phyloP scores from a whole-genome alignment of 2,797 vertebrate species.

The Sardinella longiceps region DNA sequence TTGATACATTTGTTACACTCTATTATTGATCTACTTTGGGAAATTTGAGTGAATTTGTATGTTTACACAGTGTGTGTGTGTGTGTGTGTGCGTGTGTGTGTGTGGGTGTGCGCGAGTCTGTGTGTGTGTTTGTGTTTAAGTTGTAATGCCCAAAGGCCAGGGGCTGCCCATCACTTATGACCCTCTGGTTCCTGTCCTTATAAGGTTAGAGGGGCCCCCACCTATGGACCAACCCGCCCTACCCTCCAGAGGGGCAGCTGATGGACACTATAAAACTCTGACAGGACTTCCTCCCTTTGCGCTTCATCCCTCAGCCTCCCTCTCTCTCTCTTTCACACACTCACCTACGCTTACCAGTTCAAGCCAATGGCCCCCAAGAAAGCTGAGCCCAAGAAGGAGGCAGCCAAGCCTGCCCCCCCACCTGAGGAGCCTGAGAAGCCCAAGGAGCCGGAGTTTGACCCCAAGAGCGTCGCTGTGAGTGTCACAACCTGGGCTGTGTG shows the following conservation, averaged over 20 bases:
- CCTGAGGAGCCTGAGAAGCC: slow-evolving; percentile 60
- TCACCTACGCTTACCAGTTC: neutral
- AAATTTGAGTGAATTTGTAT: neutral
- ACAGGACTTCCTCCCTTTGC: slow-evolving; percentile 42
- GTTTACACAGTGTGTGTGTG: neutral
- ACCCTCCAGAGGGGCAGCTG: slow-evolving; percentile 50
- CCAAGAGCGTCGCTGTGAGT: slow-evolving; percentile 76
- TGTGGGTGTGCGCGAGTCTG: neutral
- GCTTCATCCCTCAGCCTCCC: slow-evolving; percentile 26
- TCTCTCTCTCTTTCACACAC: neutral
- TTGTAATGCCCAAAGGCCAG: neutral
- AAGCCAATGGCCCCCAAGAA: slow-evolving; percentile 81
- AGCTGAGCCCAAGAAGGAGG: slow-evolving; percentile 78
- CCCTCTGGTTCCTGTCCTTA: slow-evolving; percentile 79
- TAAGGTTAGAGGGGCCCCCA: slow-evolving; percentile 71
- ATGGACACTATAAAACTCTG: slow-evolving; percentile 74
- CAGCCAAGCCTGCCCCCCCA: slow-evolving; percentile 59
- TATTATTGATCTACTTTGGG: neutral
- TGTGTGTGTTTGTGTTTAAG: neutral
- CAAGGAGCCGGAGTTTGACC: slow-evolving; percentile 77
- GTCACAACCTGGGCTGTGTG: neutral
- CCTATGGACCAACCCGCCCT: slow-evolving; percentile 51
- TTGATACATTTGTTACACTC: neutral
- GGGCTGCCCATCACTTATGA: slow-evolving; percentile 62
- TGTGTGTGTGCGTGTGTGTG: neutral